Base-by-base conservation (phyloP, 1,140 invertebrate genomes). In the Coenobita brevimanus region DNA sequence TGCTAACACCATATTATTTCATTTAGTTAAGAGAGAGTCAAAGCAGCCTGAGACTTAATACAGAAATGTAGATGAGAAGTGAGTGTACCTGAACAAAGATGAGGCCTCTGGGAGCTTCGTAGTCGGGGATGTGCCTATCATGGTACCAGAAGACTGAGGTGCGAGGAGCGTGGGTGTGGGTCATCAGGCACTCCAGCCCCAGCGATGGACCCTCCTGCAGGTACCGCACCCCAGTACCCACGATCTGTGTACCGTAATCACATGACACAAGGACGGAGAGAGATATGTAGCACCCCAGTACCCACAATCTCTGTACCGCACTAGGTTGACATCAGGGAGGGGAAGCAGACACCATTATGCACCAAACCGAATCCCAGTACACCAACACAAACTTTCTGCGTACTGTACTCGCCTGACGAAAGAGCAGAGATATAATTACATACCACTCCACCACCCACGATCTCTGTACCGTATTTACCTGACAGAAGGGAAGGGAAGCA, bases 141-240 rank as follows among this genome's bases (percentile, higher is more conserved):
- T 73, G 69, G 64, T 83, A 83, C 82, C 82, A 83, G 67, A 83
- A 27, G 46, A 83, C 67, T n/a, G 82, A 67, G 0, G 82, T 62
- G 33, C 71, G 83, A 24, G 83, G 71, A 17, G 33, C 71, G 8
- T 43, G 71, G 36, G 83, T 85, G 71, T 85, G 83, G 36, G 83
- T 85, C 1, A 85, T 75, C 1, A 76, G 57, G 21, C 83, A 85
- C 73, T 85, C 83, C 17, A 85, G 57, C 1, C 54, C 30, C 6
- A 85, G 57, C 6, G 83, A 85, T n/a, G 83, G 78, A 10, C 83
- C 83, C 4, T 71, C 83, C 54, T 85, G 83, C 33, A 85, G 83
- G 54, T 64, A 85, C 2, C 83, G 27, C 6, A 57, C 38, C 2
- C 38, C 57, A 0, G 57, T 75, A 17, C 83, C 83, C 73, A 78